Evolutionary conservation across 2,797 vertebrate genomes (phyloP), one percentile per base, ranked within the genome.

Genomic region (Taeniopygia guttata): DNA sequence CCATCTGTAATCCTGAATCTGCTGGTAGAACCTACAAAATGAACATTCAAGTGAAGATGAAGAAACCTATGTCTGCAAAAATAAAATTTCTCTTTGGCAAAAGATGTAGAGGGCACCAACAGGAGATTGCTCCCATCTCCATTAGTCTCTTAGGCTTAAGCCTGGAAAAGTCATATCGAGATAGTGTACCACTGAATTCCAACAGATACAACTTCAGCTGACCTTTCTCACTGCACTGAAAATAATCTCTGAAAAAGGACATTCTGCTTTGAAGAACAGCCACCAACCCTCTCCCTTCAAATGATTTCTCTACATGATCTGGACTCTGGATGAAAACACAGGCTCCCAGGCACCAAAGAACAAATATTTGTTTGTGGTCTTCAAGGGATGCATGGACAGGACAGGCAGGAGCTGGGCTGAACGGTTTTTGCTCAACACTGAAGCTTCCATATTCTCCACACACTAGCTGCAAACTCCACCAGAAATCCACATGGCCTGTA

Each of bases 401-500:
- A 62, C n/a, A 86, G 63, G 79, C 48, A 91, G 83, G 52, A 82
- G 69, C 46, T 93, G 89, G 84, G 84, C 67, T 84, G 63, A 62
- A 78, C 40, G 16, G 43, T 2, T 93, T 86, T 75, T 92, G 78
- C 74, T 84, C 85, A 88, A 72, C 56, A 66, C 40, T 54, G 72
- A 56, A 87, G 51, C 22, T 95, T 68, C 54, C 26, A 32, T 20
- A 75, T 89, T 91, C 88, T 86, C 90, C 89, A 76, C 30, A 43
- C 32, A 58, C 30, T 52, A 56, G 81, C 58, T 94, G 92, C 79
- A 95, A 95, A 90, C 64, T 72, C 86, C 84, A 90, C 64, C 72
- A 96, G 89, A 80, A 90, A 94, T 54, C 87, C 75, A 86, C 94
- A 87, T 63, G 79, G 63, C 90, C 68, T 93, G 97, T 56, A 93